Percentiles rank a stretch among this genome's conserved stretches.
Evolutionary conservation across 2,113 vertebrate genomes (phyloP).

Genomic region (Anguilla rostrata): DNA sequence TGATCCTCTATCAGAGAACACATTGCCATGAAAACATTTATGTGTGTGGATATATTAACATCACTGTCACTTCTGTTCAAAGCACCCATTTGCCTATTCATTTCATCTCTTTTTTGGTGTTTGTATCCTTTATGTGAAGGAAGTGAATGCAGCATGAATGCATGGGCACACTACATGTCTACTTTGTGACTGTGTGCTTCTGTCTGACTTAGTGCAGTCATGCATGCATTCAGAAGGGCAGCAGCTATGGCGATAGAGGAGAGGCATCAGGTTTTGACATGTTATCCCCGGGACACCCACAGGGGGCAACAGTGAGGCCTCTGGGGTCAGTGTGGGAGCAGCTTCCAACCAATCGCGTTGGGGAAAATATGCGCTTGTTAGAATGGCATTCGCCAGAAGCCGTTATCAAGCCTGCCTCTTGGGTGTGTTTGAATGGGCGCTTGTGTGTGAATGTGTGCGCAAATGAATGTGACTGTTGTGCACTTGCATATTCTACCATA

Average conservation of each 20-base stretch:
- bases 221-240: background rate
- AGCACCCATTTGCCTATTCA: background rate
- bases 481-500: background rate
- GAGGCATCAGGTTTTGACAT: background rate
- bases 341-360: background rate
- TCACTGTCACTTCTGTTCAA: background rate
- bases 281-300: background rate
- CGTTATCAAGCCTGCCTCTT: conserved; percentile 19
- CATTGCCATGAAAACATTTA: background rate
- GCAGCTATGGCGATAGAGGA: background rate
- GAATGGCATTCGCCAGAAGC: background rate
- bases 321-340: background rate
- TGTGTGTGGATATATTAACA: background rate
- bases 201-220: background rate
- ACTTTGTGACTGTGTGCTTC: background rate
- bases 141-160: background rate
- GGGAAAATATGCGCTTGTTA: conserved; percentile 8
- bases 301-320: background rate
- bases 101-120: background rate
- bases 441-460: background rate
- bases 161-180: background rate
- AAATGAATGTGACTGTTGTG: background rate
- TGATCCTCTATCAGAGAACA: background rate
- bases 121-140: background rate
- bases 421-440: conserved; percentile 19